phyloP scores from a whole-genome alignment of 2,113 vertebrate genomes.

The Elgaria multicarinata region DNA sequence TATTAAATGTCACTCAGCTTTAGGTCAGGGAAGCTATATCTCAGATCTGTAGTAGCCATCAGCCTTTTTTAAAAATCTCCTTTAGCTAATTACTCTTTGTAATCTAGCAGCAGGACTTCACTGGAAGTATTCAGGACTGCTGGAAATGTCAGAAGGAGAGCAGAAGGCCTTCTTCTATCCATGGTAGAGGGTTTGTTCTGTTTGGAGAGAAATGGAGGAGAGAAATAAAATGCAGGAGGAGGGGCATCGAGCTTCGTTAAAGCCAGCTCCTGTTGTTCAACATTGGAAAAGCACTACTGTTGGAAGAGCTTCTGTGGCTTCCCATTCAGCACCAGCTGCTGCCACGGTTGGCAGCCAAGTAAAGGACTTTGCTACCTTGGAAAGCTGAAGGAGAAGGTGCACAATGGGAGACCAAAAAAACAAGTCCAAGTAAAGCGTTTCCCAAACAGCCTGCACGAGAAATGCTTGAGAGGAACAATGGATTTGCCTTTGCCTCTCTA shows the following conservation, averaged over 20 bases:
- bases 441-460: background rate
- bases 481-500: background rate
- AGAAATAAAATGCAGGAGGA: background rate
- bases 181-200: background rate
- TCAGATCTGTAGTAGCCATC: background rate
- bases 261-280: constrained; percentile 1
- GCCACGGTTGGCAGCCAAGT: background rate
- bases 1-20: constrained; percentile 14
- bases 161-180: background rate
- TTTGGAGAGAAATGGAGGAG: background rate
- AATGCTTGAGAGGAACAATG: background rate
- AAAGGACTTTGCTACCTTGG: constrained; percentile 17
- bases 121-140: background rate
- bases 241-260: background rate
- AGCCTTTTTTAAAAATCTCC: background rate
- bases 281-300: background rate
- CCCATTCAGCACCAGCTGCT: constrained; percentile 1
- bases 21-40: background rate
- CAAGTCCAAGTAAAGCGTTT: rapidly evolving
- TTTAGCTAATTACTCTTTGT: background rate
- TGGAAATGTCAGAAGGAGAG: background rate
- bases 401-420: background rate
- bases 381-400: background rate
- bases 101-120: background rate
- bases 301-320: constrained; percentile 10